Base-by-base conservation (phyloP, 2,113 vertebrate genomes). In the Pituophis catenifer region DNA sequence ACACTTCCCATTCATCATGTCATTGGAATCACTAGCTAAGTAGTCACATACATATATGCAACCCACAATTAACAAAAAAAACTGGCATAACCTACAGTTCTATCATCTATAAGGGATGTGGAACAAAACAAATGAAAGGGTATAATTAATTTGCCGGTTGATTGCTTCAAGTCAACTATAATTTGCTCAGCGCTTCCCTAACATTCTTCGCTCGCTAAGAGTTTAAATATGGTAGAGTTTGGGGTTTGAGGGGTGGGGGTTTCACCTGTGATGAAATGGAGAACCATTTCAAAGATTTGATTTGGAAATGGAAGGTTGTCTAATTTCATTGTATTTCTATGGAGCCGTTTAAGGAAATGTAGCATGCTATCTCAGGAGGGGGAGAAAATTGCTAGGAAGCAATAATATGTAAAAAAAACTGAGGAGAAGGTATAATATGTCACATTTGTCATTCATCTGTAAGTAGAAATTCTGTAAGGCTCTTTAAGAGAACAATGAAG, bases 221-320 rank as follows among this genome's bases (percentile, higher is more conserved):
- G 90, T 70, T 93, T 93, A 29, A 88, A 19, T 91, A 58, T 81
- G 15, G 17, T 38, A 19, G 33, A 81, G 33, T 38, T 38, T 38
- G 17, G 33, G n/a, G 3, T 9, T 88, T 54, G 53, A 9, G 29
- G 52, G 29, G 15, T 0, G 15, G 58, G 44, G 44, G 0, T 10
- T 24, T 91, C n/a, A 91, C 90, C 23, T 91, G 52, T 17, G 33
- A 19, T 3, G 44, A 48, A 48, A 2, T 0, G 44, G 38, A 26
- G 3, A 24, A 58, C 0, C 38, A 91, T 17, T 86, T 88, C 50
- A 33, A 62, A 86, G 0, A 13, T 24, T 21, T 48, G 33, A 86
- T 93, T 95, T 94, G 87, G 57, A 95, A 94, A 90, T 91, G 26
- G 62, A 8, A 88, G 57, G 86, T 11, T 92, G 89, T 48, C 90